A percentile compares a stretch with the other conserved stretches of the same genome.
Conservation (phyloP, 2,888 invertebrate species). For the Nymphalis polychloros region DNA sequence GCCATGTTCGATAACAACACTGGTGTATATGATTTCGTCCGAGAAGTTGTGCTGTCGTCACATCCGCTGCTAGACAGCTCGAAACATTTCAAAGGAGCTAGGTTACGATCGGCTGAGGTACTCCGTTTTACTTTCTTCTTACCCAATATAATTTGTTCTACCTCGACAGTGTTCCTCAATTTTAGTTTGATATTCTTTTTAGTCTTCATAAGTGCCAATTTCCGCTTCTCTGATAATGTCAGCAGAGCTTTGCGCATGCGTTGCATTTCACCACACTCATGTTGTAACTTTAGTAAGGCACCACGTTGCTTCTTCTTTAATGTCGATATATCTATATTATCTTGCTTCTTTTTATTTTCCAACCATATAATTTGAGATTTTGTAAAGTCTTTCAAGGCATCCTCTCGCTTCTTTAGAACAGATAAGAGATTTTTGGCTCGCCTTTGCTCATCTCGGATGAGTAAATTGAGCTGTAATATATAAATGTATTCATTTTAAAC, state of each 20-base stretch:
- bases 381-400: constrained; percentile 75
- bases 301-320: constrained; percentile 86
- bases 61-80: constrained; percentile 73
- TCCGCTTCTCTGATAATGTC: constrained; percentile 69
- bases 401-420: constrained; percentile 75
- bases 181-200: constrained; percentile 73
- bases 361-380: constrained; percentile 77
- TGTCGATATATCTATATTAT: constrained; percentile 73
- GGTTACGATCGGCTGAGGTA: constrained; percentile 51
- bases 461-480: constrained; percentile 71
- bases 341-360: constrained; percentile 74
- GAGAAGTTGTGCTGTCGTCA: constrained; percentile 57
- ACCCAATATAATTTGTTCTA: constrained; percentile 63
- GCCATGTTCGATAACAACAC: constrained; percentile 27
- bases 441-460: constrained; percentile 78
- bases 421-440: constrained; percentile 74
- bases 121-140: constrained; percentile 69
- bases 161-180: constrained; percentile 62
- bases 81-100: constrained; percentile 71
- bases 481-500: constrained; percentile 8
- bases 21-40: constrained; percentile 37
- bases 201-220: constrained; percentile 71
- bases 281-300: constrained; percentile 83
- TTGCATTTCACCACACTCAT: constrained; percentile 86
- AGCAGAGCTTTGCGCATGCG: constrained; percentile 76